Evolutionary conservation across 2,113 vertebrate species (phyloP).

Genomic region (Dipodomys stephensi): DNA sequence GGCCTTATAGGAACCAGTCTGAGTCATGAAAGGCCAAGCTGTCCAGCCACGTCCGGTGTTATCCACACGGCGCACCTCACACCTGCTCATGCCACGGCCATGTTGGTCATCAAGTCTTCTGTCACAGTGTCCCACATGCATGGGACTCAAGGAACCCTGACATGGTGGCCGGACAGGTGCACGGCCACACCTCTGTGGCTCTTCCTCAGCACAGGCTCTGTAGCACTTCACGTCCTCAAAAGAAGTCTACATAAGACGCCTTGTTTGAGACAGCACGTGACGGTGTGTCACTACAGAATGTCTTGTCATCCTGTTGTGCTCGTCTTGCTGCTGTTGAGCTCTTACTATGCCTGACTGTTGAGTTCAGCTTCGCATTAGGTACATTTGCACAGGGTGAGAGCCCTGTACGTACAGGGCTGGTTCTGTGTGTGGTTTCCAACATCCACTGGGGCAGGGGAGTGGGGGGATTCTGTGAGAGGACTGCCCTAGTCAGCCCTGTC

Average conservation of each 20-base stretch:
- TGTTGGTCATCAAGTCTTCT: neutral
- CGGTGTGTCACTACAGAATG: neutral
- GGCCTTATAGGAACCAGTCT: neutral
- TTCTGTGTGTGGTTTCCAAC: neutral
- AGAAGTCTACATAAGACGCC: neutral
- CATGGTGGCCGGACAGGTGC: neutral
- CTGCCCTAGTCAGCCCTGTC: no score
- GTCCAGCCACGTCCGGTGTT: neutral
- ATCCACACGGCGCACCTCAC: neutral
- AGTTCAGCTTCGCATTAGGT: neutral
- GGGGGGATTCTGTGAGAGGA: neutral
- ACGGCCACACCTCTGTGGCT: neutral
- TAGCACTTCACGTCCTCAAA: neutral
- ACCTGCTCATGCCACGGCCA: neutral
- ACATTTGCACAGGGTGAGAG: neutral
- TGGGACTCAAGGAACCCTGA: neutral
- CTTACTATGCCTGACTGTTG: neutral
- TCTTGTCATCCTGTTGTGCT: neutral
- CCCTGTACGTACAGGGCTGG: neutral
- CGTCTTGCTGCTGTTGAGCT: neutral
- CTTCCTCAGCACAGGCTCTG: no score
- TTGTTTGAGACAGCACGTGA: neutral
- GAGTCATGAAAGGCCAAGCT: neutral
- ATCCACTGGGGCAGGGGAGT: neutral
- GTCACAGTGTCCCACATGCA: neutral